Conservation (phyloP, 2,113 vertebrate genomes). For the Dipodomys merriami region DNA sequence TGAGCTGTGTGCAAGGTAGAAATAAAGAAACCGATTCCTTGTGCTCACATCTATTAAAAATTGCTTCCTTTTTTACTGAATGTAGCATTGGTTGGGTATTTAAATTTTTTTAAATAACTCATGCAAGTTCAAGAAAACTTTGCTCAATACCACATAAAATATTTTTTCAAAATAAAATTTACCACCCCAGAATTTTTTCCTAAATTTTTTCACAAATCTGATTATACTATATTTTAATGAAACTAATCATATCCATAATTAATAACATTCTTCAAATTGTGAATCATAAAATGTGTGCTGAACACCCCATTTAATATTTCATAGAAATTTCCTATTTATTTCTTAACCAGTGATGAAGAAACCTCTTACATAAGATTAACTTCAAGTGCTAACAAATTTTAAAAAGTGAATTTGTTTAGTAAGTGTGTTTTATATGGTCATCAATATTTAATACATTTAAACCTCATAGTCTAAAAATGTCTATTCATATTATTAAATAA, state of each 20-base stretch:
- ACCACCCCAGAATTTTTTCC: conserved; percentile 54
- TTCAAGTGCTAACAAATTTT: conserved; percentile 62
- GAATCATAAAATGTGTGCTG: conserved; percentile 62
- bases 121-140: conserved; percentile 58
- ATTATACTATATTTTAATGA: conserved; percentile 64
- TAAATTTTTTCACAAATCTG: conserved; percentile 62
- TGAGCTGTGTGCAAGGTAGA: not conserved
- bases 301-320: conserved; percentile 61
- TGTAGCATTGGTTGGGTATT: conserved; percentile 41
- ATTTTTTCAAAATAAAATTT: conserved; percentile 63
- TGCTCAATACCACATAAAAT: conserved; percentile 63
- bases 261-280: conserved; percentile 65
- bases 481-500: conserved; percentile 66
- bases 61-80: conserved; percentile 11
- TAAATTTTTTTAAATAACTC: conserved; percentile 47
- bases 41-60: conserved; percentile 47
- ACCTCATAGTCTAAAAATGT: conserved; percentile 63
- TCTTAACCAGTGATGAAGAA: conserved; percentile 72
- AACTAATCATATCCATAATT: conserved; percentile 64
- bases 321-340: conserved; percentile 60
- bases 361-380: conserved; percentile 69
- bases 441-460: conserved; percentile 70
- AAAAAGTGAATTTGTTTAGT: conserved; percentile 52
- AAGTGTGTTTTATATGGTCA: conserved; percentile 43
- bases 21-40: conserved; percentile 29